phyloP scores from a whole-genome alignment of 2,113 vertebrate genomes.

The Mus spicilegus region DNA sequence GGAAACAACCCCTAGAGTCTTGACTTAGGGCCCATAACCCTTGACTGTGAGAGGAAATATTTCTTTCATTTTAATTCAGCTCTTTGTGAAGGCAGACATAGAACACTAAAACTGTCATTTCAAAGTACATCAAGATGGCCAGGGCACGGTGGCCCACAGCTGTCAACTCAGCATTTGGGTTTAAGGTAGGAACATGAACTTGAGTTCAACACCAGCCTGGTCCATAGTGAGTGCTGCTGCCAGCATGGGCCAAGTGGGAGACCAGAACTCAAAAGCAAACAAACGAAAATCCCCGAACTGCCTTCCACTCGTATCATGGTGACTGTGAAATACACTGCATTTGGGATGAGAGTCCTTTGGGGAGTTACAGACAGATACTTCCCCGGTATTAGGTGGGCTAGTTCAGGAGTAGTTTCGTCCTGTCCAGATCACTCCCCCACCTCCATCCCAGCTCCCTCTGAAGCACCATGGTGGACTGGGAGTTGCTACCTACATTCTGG shows the following conservation, averaged over 20 bases:
- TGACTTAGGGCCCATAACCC: background rate
- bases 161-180: background rate
- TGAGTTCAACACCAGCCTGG: background rate
- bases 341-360: background rate
- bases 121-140: background rate
- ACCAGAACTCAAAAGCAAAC: background rate
- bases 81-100: background rate
- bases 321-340: constrained; percentile 4
- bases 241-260: background rate
- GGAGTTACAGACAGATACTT: constrained; percentile 83
- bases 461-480: constrained; percentile 93
- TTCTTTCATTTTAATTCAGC: background rate
- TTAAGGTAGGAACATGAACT: background rate
- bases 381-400: constrained; percentile 90
- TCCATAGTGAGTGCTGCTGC: background rate
- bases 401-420: constrained; percentile 90
- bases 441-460: constrained; percentile 22
- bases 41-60: background rate
- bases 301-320: background rate
- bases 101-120: background rate
- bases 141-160: background rate
- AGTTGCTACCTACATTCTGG: constrained; percentile 93
- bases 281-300: background rate
- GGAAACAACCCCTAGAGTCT: background rate
- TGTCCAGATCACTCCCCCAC: constrained; percentile 63